Base-by-base conservation (phyloP, 2,113 vertebrate genomes). In the Tapirus terrestris region DNA sequence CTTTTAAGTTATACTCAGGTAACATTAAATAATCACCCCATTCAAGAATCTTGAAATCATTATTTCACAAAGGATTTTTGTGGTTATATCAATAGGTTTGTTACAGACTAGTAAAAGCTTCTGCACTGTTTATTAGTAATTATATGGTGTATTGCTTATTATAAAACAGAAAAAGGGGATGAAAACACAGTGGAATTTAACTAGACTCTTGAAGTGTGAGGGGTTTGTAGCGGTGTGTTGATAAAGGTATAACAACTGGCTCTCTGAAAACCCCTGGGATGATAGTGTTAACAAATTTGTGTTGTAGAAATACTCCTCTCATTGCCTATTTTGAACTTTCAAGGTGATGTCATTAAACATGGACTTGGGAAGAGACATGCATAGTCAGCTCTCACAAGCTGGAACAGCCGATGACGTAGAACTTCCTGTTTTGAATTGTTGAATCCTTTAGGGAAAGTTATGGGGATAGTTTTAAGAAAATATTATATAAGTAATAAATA, bases 171-270 rank as follows among this genome's bases (percentile, higher is more conserved):
- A 11, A 60, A 72, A 75, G 45, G 13, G 10, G 29, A 36, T 60
- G 17, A 63, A 70, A 51, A 16, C 16, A 53, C 16, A 76, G 45
- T 14, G 39, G 31, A 68, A 21, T 79, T 61, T 77, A 48, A 56
- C 4, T 39, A 29, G 12, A 53, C 8, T 14, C 25, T 5, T 67
- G 61, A 83, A 61, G 8, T 3, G 0, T 20, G 36, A n/a, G 6
- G 27, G 27, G 11, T 2, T 0, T 18, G 7, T 12, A 20, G 3
- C 33, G 27, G 7, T 63, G 7, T 29, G 5, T 5, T 76, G 43
- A 27, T 33, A 72, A 51, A 31, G 58, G 6, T 23, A 13, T 51
- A 67, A 82, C 6, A 53, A 53, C 0, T 2, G 7, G 18, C 4
- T 58, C 36, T 91, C 25, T 13, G 16, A 53, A 88, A 85, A 17